Evolutionary conservation across 1,140 invertebrate species (phyloP).

Genomic region (Hypothenemus hampei): DNA sequence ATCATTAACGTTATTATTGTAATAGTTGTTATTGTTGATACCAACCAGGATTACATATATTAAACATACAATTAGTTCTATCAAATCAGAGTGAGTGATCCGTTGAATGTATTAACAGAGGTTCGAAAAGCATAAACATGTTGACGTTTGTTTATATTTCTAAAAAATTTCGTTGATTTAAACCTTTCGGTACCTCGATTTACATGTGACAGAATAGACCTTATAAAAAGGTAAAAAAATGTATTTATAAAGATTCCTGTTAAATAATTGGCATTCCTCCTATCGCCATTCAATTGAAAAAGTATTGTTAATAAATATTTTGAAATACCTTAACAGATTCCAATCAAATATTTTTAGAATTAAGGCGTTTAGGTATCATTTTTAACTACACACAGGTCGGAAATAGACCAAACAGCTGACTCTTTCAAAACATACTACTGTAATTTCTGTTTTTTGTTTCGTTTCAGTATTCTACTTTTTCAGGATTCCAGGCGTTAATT

Average conservation of each 20-base stretch:
- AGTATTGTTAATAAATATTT: too few relatives aligned
- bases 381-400: slow-evolving; percentile 1
- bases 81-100: background rate
- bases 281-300: background rate
- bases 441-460: slow-evolving; percentile 2
- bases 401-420: slow-evolving; percentile 16
- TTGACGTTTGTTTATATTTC: too few relatives aligned
- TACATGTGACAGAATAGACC: background rate
- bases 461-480: too few relatives aligned
- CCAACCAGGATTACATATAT: too few relatives aligned
- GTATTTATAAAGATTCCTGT: background rate
- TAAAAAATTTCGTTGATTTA: too few relatives aligned
- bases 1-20: too few relatives aligned
- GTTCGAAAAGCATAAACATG: background rate
- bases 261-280: background rate
- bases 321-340: too few relatives aligned
- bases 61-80: too few relatives aligned
- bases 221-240: background rate
- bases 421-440: slow-evolving; percentile 10
- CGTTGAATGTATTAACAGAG: background rate
- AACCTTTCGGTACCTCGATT: too few relatives aligned
- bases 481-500: too few relatives aligned
- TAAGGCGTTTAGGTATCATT: background rate
- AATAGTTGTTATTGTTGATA: too few relatives aligned
- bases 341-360: background rate